Evolutionary conservation across 2,888 invertebrate species (phyloP), one percentile per base, ranked within the genome.

Genomic region (Pedicia rivosa): DNA sequence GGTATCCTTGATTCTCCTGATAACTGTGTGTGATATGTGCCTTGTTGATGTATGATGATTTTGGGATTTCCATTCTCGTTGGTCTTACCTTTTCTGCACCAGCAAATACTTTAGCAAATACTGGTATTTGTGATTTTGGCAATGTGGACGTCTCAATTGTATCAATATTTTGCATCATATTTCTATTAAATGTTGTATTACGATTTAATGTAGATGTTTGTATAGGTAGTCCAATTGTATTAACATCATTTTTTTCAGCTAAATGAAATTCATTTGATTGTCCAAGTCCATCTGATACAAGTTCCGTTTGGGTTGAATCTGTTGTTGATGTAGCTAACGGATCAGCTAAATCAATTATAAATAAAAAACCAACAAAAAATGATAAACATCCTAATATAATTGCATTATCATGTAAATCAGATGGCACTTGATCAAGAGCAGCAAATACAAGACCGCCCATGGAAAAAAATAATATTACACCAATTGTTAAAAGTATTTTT

Each of bases 331-430:
- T 31, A 9, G 34, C 39, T 32, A 44, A 40, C 31, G 44, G 45
- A 35, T 47, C 47, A 16, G 43, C 40, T 28, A 48, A 37, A 40
- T 48, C 48, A 10, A 46, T 39, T 2, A 48, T 32, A 27, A 46
- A 46, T 22, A 48, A 22, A 22, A 47, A 31, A 7, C 43, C 46
- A 16, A 47, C 47, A 15, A 47, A 35, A 40, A 46, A 45, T 22
- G 48, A 48, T 20, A 48, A 36, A 12, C 41, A 39, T 14, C 48
- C 47, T 12, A 48, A 27, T 13, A 46, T 44, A n/a, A 47, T 42
- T 7, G 46, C 46, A 33, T 48, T 47, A 35, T 48, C 48, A 34
- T 41, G 39, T 12, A 48, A 29, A 10, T 46, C 45, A 9, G 31
- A 12, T 20, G 46, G 45, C 3, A 48, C 38, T 42, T 47, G 46